Percentiles rank a stretch among this genome's conserved stretches.
Evolutionary conservation across 2,888 invertebrate species (phyloP).

Genomic region (Plagiodera versicolora): DNA sequence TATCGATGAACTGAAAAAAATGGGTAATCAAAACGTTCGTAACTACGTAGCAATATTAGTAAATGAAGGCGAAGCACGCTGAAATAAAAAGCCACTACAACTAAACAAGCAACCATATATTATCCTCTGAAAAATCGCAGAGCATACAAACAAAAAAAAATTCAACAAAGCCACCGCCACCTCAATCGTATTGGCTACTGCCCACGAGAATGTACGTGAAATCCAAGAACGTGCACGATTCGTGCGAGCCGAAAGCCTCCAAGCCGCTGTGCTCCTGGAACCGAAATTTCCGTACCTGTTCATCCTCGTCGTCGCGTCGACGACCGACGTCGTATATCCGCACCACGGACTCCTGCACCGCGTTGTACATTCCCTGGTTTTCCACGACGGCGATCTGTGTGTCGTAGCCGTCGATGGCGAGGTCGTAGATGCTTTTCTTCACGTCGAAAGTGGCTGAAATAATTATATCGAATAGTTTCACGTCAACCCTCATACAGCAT

Average conservation of each 20-base stretch:
- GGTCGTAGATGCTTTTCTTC: constrained; percentile 83
- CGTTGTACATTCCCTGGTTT: constrained; percentile 80
- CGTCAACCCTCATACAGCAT: background rate
- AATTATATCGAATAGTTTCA: background rate
- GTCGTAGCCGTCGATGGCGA: constrained; percentile 81
- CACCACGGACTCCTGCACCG: constrained; percentile 86
- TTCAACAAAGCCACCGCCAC: no score
- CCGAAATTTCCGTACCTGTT: constrained; percentile 66
- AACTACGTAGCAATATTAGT: no score
- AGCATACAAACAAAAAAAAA: background rate
- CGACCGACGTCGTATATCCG: constrained; percentile 92
- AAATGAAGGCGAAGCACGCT: background rate
- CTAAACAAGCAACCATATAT: background rate
- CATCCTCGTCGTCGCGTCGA: constrained; percentile 84
- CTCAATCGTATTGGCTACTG: no score
- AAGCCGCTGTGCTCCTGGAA: no score
- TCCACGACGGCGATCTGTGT: constrained; percentile 90
- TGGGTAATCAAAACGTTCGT: no score
- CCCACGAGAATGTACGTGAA: no score
- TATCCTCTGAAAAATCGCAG: background rate
- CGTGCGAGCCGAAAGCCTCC: no score
- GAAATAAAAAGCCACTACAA: background rate
- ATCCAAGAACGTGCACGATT: no score
- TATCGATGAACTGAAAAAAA: no score
- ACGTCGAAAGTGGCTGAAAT: constrained; percentile 87